Evolutionary conservation across 2,113 vertebrate species (phyloP).

Genomic region (Osmerus mordax): DNA sequence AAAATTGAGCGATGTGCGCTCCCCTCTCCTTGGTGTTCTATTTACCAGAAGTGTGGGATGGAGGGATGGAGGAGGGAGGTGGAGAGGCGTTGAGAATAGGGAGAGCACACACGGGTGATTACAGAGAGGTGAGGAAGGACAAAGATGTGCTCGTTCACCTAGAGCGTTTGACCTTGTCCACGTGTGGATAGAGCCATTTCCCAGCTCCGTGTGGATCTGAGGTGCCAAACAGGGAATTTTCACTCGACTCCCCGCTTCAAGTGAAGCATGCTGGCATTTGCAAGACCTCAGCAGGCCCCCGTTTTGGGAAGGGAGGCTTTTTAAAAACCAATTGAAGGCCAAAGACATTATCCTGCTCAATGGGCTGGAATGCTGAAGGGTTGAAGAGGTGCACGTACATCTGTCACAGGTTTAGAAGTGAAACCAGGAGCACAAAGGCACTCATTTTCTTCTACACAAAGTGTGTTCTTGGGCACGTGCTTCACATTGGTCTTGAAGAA

Average conservation of each 20-base stretch:
- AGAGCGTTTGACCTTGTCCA: conserved; percentile 7
- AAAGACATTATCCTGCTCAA: conserved; percentile 13
- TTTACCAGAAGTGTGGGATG: background rate
- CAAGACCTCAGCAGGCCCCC: conserved; percentile 1
- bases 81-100: background rate
- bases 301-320: background rate
- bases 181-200: conserved; percentile 9
- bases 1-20: background rate
- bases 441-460: too few relatives aligned
- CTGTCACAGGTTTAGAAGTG: background rate
- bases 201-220: background rate
- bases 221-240: conserved; percentile 1
- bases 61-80: background rate
- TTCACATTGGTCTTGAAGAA: too few relatives aligned
- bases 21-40: background rate
- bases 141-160: background rate
- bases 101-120: background rate
- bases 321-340: background rate
- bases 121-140: background rate
- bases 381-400: background rate
- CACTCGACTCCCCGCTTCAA: background rate
- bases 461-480: too few relatives aligned
- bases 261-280: conserved; percentile 3
- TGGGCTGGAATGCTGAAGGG: background rate
- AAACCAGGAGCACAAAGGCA: background rate